Evolutionary conservation across 2,797 vertebrate species (phyloP), one percentile per base, ranked within the genome.

Genomic region (Myoxocephalus aenaeus): DNA sequence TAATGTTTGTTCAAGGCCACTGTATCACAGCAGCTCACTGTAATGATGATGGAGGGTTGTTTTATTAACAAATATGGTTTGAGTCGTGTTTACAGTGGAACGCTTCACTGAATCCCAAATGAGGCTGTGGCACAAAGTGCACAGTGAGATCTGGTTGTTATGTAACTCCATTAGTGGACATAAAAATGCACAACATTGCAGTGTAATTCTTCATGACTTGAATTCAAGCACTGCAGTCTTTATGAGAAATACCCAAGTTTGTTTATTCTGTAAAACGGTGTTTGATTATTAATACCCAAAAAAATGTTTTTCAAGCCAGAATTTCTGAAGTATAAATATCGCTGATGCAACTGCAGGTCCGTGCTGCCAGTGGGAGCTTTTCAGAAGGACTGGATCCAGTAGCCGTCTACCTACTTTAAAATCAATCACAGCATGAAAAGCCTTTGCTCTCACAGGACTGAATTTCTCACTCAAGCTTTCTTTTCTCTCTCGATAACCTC

Each of bases 351-450:
- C 36, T 56, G 17, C 62, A 71, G 78, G 50, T 67, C 65, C 4
- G 36, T 74, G 74, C 77, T 74, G 69, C 70, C 80, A 64, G 78
- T 53, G 25, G 80, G 46, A 83, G 67, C 54, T 72, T 76, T 74
- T 77, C 64, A 82, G 75, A 70, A 79, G 59, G 62, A 48, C 61
- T 77, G 71, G 48, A 86, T 84, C 82, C 77, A 65, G 67, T 80
- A 82, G 74, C 77, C 58, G 63, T 84, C 84, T 87, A 42, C 87
- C 85, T 86, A 86, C 86, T 87, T 88, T 81, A 79, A 91, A 92
- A 92, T 92, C 91, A 90, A 92, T 92, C 80, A 69, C 57, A 54
- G 76, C 42, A 74, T 38, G 85, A 85, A 85, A 88, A 68, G 73
- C 63, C 51, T 74, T 65, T 63, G 69, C 73, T 84, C 79, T 90